phyloP scores from a whole-genome alignment of 2,113 vertebrate genomes.

The Rallus limicola region DNA sequence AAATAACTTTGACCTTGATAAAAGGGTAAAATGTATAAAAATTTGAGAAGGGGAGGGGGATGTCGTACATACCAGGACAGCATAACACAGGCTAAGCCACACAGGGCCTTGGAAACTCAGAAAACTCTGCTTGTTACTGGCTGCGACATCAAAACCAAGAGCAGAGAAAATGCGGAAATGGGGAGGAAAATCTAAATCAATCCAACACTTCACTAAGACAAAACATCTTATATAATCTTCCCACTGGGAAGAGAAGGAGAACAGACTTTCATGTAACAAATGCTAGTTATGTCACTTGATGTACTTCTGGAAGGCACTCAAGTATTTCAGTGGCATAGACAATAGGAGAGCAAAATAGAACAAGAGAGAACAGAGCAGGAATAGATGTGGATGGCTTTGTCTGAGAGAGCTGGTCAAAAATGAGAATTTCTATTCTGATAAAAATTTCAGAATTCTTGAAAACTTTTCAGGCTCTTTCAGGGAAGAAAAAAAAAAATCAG shows the following conservation, averaged over 20 bases:
- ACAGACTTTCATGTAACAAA: slow-evolving; percentile 36
- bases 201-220: slow-evolving; percentile 54
- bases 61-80: neutral
- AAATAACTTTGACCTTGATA: slow-evolving; percentile 42
- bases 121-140: neutral
- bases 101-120: neutral
- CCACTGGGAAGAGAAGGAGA: slow-evolving; percentile 53
- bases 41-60: neutral
- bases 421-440: neutral
- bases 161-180: slow-evolving; percentile 4
- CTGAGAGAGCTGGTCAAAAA: slow-evolving; percentile 25
- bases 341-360: slow-evolving; percentile 43
- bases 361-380: slow-evolving; percentile 14
- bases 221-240: slow-evolving; percentile 63
- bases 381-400: slow-evolving; percentile 7
- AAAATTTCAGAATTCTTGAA: slow-evolving; percentile 1
- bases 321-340: slow-evolving; percentile 32
- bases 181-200: slow-evolving; percentile 36
- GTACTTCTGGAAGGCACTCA: slow-evolving; percentile 51
- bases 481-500: neutral
- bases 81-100: neutral
- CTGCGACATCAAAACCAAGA: neutral
- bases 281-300: slow-evolving; percentile 18
- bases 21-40: slow-evolving; percentile 26
- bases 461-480: neutral